Base-by-base conservation (phyloP, 2,113 vertebrate genomes). In the Rhodinocichla rosea region DNA sequence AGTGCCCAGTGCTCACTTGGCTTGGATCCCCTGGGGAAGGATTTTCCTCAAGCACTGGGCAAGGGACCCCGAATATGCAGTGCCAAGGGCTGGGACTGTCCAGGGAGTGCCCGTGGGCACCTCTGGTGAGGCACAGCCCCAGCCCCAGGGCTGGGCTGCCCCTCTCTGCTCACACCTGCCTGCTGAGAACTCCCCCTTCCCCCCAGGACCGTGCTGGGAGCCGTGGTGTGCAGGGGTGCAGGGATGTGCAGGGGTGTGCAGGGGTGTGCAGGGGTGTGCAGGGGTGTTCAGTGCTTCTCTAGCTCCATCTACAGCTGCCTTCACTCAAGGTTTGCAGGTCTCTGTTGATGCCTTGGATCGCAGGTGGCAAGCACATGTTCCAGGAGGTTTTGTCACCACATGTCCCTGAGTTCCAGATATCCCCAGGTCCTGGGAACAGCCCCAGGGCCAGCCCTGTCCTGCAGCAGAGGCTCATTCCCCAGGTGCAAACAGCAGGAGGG, bases 301-400 rank as follows among this genome's bases (percentile, higher is more conserved):
- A 64, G 96, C 96, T 96, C 96, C 96, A 96, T 73, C 96, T 97
- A 96, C 95, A 96, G 96, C 93, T 78, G 42, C 88, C 56, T 77
- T 13, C 79, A 42, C 76, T 64, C 13, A 3, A 27, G 77, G 23
- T 18, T 21, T n/a, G 64, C 80, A 18, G 57, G 92, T 16, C 67
- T 3, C 50, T 39, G 32, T 13, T 14, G 57, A 23, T 12, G 57
- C 89, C 73, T 9, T 21, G 78, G 26, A 4, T 18, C 0, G 1
- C 82, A 79, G 76, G 64, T 71, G 83, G 37, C 32, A 23, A 73
- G 30, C 56, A 49, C 32, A 2, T 2, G 57, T 40, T 56, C 62
- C 21, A 32, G 65, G 62, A 22, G 49, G 2, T 69, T 37, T 30
- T 90, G 90, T 57, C 68, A 45, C 71, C 26, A 0, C 1, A 12